phyloP scores from a whole-genome alignment of 1,140 invertebrate genomes.

The Caenorhabditis briggsae region DNA sequence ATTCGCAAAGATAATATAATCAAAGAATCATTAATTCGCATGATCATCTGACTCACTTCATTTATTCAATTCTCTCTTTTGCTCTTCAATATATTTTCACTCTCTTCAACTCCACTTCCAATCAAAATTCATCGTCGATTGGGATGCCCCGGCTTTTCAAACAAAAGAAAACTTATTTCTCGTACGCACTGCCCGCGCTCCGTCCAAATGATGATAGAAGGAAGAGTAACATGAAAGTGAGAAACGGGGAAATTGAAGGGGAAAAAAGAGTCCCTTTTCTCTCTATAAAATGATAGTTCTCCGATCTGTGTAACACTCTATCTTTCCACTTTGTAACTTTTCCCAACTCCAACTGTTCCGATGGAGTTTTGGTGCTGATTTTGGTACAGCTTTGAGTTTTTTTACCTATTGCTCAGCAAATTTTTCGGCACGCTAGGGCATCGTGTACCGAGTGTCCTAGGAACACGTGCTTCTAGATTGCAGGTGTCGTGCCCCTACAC shows the following conservation, averaged over 20 bases:
- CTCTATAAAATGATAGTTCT: constrained; percentile 52
- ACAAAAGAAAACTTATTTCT: constrained; percentile 35
- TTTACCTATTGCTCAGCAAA: too few species aligned
- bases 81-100: constrained; percentile 11
- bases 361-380: not conserved
- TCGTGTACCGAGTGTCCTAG: too few species aligned
- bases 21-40: constrained; percentile 7
- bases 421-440: too few species aligned
- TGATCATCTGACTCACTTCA: not conserved
- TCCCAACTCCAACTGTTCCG: not conserved
- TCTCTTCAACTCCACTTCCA: not conserved
- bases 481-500: too few species aligned
- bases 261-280: constrained; percentile 9
- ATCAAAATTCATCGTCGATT: constrained; percentile 51
- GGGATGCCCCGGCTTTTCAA: constrained; percentile 14
- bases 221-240: not conserved
- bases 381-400: too few species aligned
- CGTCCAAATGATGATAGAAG: constrained; percentile 31
- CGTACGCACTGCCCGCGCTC: constrained; percentile 21
- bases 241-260: constrained; percentile 13
- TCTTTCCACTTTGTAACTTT: not conserved
- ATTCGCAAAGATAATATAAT: constrained; percentile 22
- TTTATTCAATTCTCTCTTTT: not conserved
- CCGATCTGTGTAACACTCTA: constrained; percentile 46
- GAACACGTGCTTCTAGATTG: too few species aligned